These are phyloP conservation scores for Onychorhynchus coronatus DNA, from an alignment of 2,113 vertebrate species.

Conservation along the genomic window DNA sequence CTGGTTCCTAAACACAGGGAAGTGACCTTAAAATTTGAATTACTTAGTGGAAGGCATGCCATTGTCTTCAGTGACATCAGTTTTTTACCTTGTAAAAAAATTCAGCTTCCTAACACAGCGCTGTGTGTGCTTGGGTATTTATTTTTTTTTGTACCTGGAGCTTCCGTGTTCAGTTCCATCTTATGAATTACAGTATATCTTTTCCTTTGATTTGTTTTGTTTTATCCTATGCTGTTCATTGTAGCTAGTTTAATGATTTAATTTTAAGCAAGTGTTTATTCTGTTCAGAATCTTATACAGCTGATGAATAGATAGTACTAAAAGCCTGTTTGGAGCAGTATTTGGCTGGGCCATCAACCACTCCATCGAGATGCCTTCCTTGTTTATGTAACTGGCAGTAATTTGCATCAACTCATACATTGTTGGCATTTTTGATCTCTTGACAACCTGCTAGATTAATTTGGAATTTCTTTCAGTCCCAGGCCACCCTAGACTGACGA, in stretches of 20 bases:
- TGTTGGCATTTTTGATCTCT: slow-evolving; percentile 21
- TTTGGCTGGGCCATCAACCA: background rate
- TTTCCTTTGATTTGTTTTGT: background rate
- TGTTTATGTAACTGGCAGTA: background rate
- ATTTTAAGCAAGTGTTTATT: background rate
- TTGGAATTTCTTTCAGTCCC: background rate
- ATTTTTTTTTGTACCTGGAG: background rate
- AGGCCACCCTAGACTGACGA: background rate
- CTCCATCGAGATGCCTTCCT: background rate
- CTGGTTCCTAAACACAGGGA: background rate
- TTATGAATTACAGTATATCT: background rate
- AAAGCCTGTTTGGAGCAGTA: background rate
- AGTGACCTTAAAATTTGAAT: background rate
- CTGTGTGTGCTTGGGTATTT: background rate
- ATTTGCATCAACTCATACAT: background rate
- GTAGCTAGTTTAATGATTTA: background rate
- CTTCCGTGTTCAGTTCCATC: background rate
- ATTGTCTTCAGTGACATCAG: background rate
- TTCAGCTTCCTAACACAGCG: background rate
- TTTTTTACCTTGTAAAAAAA: background rate
- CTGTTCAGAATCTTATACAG: background rate
- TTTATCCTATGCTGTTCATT: background rate
- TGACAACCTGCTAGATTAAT: background rate
- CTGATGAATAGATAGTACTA: background rate
- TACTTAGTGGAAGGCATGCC: background rate